A percentile compares a stretch with the other conserved stretches of the same genome.
Evolutionary conservation across 2,113 vertebrate species (phyloP).

Genomic region (Upupa epops): DNA sequence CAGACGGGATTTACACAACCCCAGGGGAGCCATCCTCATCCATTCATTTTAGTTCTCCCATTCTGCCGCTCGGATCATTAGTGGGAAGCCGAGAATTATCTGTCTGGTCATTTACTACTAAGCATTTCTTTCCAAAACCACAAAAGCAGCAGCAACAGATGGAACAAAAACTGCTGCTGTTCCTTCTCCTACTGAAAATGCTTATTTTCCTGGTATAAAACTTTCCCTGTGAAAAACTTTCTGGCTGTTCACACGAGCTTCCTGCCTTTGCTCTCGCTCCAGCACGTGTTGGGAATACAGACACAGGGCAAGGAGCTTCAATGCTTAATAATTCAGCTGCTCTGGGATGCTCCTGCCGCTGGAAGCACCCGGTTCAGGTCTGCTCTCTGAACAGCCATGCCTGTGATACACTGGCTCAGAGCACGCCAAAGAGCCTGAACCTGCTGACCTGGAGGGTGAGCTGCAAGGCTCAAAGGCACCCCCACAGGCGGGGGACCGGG

Average conservation of each 20-base stretch:
- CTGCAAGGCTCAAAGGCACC: background rate
- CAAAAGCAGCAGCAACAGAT: background rate
- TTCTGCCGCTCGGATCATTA: constrained; percentile 20
- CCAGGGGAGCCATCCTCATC: background rate
- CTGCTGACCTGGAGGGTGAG: background rate
- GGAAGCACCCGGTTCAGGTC: background rate
- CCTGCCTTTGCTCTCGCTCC: background rate
- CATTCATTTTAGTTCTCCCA: constrained; percentile 52
- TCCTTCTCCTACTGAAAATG: background rate
- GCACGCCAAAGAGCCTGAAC: background rate
- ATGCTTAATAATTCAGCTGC: constrained; percentile 42
- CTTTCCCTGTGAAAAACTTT: constrained; percentile 16
- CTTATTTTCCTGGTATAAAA: background rate
- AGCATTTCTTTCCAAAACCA: constrained; percentile 15
- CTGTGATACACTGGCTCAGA: background rate
- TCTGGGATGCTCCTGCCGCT: background rate
- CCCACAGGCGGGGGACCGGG: background rate
- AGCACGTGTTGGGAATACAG: background rate
- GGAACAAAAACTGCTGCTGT: background rate
- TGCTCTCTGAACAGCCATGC: accelerated
- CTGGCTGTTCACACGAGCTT: background rate
- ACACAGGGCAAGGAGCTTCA: background rate
- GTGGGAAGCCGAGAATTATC: constrained; percentile 27
- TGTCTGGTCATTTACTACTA: constrained; percentile 38
- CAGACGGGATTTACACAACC: constrained; percentile 41